These are phyloP conservation scores for Armadillidium nasatum DNA, from an alignment of 1,140 invertebrate species.

Conservation along the genomic window DNA sequence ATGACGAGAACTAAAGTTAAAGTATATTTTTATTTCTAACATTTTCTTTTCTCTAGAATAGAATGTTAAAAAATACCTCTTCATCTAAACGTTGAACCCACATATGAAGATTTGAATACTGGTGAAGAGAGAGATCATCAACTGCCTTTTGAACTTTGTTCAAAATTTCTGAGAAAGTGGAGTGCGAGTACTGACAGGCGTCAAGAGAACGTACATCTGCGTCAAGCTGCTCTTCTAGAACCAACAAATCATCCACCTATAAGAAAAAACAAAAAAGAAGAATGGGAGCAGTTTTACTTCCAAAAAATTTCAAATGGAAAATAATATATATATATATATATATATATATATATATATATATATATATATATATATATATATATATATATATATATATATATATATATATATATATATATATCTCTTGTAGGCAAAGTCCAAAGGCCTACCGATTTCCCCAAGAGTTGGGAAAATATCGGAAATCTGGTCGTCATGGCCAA, in stretches of 20 bases:
- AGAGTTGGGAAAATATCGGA: no score
- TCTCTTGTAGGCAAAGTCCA: no score
- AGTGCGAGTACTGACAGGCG: constrained; percentile 86
- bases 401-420: no score
- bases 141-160: constrained; percentile 95
- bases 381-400: no score
- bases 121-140: constrained; percentile 90
- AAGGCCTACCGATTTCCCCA: no score
- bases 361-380: no score
- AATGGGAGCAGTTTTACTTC: constrained; percentile 2
- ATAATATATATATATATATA: no score
- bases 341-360: no score
- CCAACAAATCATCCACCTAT: constrained; percentile 79
- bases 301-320: no score
- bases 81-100: constrained; percentile 94
- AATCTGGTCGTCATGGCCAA: no score
- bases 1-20: background rate
- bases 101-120: constrained; percentile 94
- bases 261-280: constrained; percentile 41
- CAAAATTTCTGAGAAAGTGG: constrained; percentile 88
- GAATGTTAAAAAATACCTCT: constrained; percentile 56
- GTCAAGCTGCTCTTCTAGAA: constrained; percentile 92
- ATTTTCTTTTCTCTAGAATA: constrained; percentile 27
- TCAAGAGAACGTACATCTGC: constrained; percentile 83
- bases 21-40: constrained; percentile 34